Percentiles rank a stretch among this genome's conserved stretches.
phyloP scores from a whole-genome alignment of 53 echinoderm and acorn worm genomes.

The Antedon mediterranea region DNA sequence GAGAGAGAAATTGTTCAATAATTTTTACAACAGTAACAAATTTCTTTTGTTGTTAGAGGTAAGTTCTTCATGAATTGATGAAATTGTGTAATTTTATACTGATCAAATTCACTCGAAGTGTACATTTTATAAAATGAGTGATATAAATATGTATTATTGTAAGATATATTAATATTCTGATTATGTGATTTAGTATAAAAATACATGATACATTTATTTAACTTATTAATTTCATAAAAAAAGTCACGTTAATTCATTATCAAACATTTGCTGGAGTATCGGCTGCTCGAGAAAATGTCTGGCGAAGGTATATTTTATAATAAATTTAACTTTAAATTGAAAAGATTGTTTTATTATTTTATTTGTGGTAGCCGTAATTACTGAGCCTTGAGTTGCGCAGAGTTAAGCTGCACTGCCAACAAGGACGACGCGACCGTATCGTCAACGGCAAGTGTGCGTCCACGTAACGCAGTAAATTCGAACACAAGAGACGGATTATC shows the following conservation, averaged over 20 bases:
- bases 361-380: too few species aligned
- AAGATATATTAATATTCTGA: neutral
- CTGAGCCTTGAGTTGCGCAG: too few species aligned
- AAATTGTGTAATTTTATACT: neutral
- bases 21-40: too few species aligned
- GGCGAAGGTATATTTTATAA: constrained; percentile 1
- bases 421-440: too few species aligned
- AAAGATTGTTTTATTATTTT: neutral
- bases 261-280: neutral
- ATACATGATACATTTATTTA: neutral
- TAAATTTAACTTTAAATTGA: neutral
- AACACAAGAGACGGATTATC: too few species aligned
- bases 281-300: neutral
- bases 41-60: too few species aligned
- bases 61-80: too few species aligned
- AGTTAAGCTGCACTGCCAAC: too few species aligned
- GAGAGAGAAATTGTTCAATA: too few species aligned
- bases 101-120: neutral
- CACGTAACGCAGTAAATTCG: too few species aligned
- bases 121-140: neutral
- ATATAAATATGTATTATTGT: neutral
- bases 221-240: neutral
- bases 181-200: neutral
- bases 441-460: too few species aligned
- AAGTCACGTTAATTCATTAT: too few species aligned